Evolutionary conservation across 1,140 invertebrate genomes (phyloP).

Genomic region (Drosophila chauvacae): DNA sequence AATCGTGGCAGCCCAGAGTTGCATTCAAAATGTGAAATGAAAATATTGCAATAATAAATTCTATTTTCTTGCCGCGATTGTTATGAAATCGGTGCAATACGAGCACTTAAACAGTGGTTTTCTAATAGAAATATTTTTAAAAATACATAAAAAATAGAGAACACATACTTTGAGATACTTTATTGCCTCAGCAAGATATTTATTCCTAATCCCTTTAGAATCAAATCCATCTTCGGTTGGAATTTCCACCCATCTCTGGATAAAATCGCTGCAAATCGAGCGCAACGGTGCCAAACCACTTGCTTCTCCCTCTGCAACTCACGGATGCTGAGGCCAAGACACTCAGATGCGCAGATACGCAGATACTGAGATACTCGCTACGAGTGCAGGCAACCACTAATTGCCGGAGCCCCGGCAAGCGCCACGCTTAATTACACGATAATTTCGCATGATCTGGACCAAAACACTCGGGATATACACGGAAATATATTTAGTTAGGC

Average conservation of each 20-base stretch:
- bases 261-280: slow-evolving; percentile 33
- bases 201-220: neutral
- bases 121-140: too few species aligned
- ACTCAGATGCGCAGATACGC: neutral
- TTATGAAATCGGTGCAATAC: neutral
- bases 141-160: neutral
- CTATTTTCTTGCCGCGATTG: slow-evolving; percentile 19
- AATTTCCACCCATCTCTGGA: slow-evolving; percentile 14
- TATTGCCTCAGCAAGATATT: neutral
- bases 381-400: slow-evolving; percentile 31
- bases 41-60: slow-evolving; percentile 26
- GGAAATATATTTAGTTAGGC: neutral
- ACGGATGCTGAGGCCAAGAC: slow-evolving; percentile 3
- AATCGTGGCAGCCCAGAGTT: slow-evolving; percentile 17
- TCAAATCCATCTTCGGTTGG: slow-evolving; percentile 2
- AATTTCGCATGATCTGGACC: slow-evolving; percentile 73
- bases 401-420: slow-evolving; percentile 41
- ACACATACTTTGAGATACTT: neutral
- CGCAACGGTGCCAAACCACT: slow-evolving; percentile 44
- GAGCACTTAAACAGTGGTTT: too few species aligned
- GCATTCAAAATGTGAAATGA: slow-evolving; percentile 5
- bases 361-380: neutral
- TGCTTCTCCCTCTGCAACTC: slow-evolving; percentile 5
- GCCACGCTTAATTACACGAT: slow-evolving; percentile 82
- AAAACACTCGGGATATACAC: slow-evolving; percentile 17